A percentile compares a stretch with the other conserved stretches of the same genome.
Conservation (phyloP, 2,888 invertebrate species). For the Erebia aethiops region DNA sequence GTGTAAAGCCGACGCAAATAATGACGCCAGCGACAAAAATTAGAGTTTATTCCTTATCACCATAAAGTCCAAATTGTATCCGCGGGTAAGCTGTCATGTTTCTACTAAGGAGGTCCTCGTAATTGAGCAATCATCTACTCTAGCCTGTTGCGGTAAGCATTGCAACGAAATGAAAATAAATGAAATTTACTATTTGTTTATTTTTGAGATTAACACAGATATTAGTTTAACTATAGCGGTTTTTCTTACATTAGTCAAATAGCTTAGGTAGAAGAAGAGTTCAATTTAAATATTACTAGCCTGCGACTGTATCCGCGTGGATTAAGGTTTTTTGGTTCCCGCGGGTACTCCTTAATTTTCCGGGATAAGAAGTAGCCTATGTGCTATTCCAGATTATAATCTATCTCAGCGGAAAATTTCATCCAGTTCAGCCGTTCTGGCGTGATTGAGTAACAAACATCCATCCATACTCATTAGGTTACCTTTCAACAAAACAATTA, state of each 20-base stretch:
- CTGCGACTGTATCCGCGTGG: too few species aligned
- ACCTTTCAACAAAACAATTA: too few species aligned
- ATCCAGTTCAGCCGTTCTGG: too few species aligned
- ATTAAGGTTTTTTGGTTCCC: too few species aligned
- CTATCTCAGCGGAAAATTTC: too few species aligned
- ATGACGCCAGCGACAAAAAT: constrained; percentile 60
- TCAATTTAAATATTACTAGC: too few species aligned
- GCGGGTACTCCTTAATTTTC: too few species aligned
- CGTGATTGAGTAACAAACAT: too few species aligned
- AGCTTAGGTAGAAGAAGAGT: background rate
- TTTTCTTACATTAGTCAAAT: background rate
- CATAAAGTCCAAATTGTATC: constrained; percentile 69
- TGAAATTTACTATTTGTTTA: constrained; percentile 76
- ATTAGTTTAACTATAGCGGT: background rate
- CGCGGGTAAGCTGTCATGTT: constrained; percentile 59
- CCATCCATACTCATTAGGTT: too few species aligned
- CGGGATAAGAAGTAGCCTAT: too few species aligned
- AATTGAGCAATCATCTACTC: constrained; percentile 83
- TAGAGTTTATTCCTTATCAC: constrained; percentile 60
- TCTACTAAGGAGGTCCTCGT: constrained; percentile 82
- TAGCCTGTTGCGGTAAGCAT: constrained; percentile 78
- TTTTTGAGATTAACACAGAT: constrained; percentile 46
- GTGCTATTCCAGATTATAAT: too few species aligned
- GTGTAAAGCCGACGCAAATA: constrained; percentile 74
- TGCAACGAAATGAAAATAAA: constrained; percentile 75